Percentiles rank a stretch among this genome's conserved stretches.
Conservation (phyloP, 2,113 vertebrate species). For the Chaetura pelagica region DNA sequence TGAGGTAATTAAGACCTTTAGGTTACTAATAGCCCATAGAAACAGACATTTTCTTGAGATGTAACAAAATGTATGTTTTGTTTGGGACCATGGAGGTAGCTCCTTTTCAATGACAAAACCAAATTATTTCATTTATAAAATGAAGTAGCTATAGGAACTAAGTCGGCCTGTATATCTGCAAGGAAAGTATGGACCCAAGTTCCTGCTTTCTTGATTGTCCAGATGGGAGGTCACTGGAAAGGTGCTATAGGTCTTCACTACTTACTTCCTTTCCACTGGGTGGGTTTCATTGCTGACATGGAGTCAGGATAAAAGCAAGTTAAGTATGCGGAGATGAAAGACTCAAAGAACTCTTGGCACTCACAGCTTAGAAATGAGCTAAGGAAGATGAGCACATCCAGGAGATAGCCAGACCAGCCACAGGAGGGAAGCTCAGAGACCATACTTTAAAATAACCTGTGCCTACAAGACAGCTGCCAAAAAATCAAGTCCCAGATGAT, state of each 20-base stretch:
- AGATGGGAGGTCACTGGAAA: neutral
- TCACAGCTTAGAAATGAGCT: neutral
- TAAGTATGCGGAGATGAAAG: neutral
- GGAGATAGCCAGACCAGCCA: neutral
- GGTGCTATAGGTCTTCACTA: neutral
- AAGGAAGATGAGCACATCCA: neutral
- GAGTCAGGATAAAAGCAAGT: neutral
- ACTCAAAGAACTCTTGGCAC: neutral
- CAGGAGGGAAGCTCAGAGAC: neutral
- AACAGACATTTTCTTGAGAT: neutral
- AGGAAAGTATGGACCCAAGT: neutral
- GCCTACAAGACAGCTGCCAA: neutral
- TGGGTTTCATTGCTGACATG: neutral
- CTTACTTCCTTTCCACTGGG: neutral
- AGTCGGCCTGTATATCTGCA: neutral
- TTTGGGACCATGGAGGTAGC: neutral
- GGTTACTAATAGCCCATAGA: slow-evolving; percentile 29
- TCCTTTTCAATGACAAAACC: neutral
- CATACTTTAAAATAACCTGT: neutral
- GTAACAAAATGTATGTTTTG: slow-evolving; percentile 5
- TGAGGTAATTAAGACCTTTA: neutral
- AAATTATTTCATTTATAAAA: slow-evolving; percentile 41
- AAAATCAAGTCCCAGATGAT: neutral
- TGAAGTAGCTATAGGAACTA: neutral
- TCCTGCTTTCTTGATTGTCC: neutral